Base-by-base conservation (phyloP, 2,888 invertebrate species). In the Chorisops tibialis region DNA sequence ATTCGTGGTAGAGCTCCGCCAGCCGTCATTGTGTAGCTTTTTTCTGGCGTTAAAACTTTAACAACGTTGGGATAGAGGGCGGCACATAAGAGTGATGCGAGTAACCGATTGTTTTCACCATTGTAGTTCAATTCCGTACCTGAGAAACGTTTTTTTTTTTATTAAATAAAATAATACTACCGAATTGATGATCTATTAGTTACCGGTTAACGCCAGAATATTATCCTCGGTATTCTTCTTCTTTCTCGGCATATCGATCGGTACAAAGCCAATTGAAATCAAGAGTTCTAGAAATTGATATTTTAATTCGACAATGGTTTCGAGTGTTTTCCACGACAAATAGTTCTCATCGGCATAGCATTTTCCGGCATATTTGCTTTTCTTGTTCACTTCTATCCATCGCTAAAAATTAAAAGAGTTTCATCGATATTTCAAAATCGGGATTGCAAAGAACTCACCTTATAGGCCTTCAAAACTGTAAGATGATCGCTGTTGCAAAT, bases 21-120 rank as follows among this genome's bases (percentile, higher is more conserved):
- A 0, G 84, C 84, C 72, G 87, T 87, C 73, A 85, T 83, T 70
- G 87, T 83, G 74, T 85, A 91, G 0, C 87, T 86, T 71, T 89
- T 89, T 69, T 88, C 88, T 0, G 91, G 91, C 0, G 89, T 89
- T 51, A 90, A 78, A 1, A 78, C 87, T 80, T 91, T 89, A 0
- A 93, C 90, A 35, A 98, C 85, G 73, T 95, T 94, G 0, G 97
- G 97, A 78, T 96, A 97, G 18, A 94, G 80, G 0, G 96, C 95
- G 2, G 94, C 95, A 73, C 93, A 92, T 45, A 98, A 80, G 22
- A 96, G 87, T 0, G 95, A 94, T 54, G 88, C 83, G 18, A 92
- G 73, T n/a, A 92, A 75, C 62, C 85, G 83, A 63, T 85, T 83
- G 69, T 91, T 91, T 4, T 87, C 87, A 3, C 88, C 87, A 69